Percentiles rank a stretch among this genome's conserved stretches.
phyloP scores from a whole-genome alignment of 2,888 invertebrate genomes.

The Metalampra italica region DNA sequence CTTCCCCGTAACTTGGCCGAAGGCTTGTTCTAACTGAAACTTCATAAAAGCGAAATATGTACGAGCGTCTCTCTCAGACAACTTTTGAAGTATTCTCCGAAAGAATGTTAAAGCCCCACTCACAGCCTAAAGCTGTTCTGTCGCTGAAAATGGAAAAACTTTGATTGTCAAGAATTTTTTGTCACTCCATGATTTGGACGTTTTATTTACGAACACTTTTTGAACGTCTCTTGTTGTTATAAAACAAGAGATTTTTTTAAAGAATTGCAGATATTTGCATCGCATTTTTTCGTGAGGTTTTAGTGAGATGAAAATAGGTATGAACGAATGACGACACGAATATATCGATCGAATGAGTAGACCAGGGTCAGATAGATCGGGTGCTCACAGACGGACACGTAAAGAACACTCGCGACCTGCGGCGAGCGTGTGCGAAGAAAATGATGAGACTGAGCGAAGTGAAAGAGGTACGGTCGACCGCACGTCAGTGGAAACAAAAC shows the following conservation, averaged over 20 bases:
- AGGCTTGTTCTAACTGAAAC: constrained; percentile 26
- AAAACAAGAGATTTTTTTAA: not conserved
- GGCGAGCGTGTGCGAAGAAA: too few relatives aligned
- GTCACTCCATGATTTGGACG: constrained; percentile 60
- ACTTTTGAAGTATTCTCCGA: constrained; percentile 37
- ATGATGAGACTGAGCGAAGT: too few relatives aligned
- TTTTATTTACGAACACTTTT: constrained; percentile 26
- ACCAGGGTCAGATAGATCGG: too few relatives aligned
- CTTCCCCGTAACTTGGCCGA: not conserved
- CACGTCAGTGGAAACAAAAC: too few relatives aligned
- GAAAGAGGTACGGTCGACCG: too few relatives aligned
- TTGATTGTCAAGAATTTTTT: constrained; percentile 63
- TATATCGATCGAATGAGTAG: too few relatives aligned
- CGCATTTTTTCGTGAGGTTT: not conserved
- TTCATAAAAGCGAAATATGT: constrained; percentile 49
- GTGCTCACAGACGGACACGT: too few relatives aligned
- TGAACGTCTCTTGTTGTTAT: not conserved
- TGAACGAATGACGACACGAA: too few relatives aligned
- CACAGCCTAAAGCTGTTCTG: constrained; percentile 47
- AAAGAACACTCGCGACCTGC: too few relatives aligned
- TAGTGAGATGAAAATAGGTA: not conserved
- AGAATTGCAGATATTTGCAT: not conserved
- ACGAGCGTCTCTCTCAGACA: constrained; percentile 42
- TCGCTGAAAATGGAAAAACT: constrained; percentile 70
- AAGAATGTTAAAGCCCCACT: constrained; percentile 21